Percentiles rank a stretch among this genome's conserved stretches.
These are phyloP conservation scores for Pocota personata DNA, from an alignment of 2,888 invertebrate species.

Conservation along the genomic window DNA sequence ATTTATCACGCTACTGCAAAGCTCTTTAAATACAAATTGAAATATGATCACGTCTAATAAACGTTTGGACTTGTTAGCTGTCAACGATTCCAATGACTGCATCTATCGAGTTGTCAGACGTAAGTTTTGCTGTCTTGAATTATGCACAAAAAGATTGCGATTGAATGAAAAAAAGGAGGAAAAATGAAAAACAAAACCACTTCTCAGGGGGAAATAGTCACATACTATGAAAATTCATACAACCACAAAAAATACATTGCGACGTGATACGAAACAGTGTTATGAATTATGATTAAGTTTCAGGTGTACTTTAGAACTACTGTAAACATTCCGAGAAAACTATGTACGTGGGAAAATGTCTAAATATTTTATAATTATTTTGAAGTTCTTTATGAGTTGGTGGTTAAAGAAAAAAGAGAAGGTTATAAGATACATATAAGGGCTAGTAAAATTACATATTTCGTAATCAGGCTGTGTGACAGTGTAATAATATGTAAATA, in stretches of 20 bases:
- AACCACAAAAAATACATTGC: background rate
- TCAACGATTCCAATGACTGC: constrained; percentile 57
- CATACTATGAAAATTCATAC: constrained; percentile 22
- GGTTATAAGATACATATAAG: too few relatives aligned
- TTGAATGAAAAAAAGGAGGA: constrained; percentile 4
- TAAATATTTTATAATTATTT: background rate
- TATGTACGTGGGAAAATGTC: background rate
- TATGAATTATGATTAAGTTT: background rate
- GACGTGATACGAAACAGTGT: background rate
- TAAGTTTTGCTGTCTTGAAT: constrained; percentile 35
- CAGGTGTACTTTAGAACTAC: background rate
- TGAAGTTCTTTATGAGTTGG: background rate
- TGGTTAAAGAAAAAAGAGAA: too few relatives aligned
- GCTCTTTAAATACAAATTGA: constrained; percentile 54
- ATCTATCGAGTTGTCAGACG: constrained; percentile 38
- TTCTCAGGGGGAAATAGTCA: constrained; percentile 15
- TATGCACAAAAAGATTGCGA: constrained; percentile 10
- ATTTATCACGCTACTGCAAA: constrained; percentile 24
- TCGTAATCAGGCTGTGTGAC: too few relatives aligned
- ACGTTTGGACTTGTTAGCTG: constrained; percentile 41
- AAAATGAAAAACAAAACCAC: constrained; percentile 30
- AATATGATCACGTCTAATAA: constrained; percentile 59
- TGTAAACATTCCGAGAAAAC: background rate
- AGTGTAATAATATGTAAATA: too few relatives aligned
- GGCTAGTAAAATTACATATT: too few relatives aligned